Evolutionary conservation across 2,797 vertebrate genomes (phyloP).

Genomic region (Nasua narica): DNA sequence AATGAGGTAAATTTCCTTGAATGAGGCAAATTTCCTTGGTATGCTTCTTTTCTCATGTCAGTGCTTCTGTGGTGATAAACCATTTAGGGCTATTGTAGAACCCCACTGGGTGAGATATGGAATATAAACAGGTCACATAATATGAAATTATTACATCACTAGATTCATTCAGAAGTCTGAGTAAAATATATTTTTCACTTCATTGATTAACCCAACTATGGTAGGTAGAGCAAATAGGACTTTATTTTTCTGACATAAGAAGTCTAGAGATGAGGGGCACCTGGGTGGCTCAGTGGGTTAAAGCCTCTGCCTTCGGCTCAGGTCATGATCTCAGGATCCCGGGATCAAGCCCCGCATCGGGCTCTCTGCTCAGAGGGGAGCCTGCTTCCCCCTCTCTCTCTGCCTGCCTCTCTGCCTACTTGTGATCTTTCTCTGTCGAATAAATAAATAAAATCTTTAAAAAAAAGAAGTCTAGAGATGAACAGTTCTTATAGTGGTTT

Average conservation of each 20-base stretch:
- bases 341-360: too few species aligned
- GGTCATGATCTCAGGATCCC: too few species aligned
- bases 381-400: too few species aligned
- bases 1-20: neutral
- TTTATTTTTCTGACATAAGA: neutral
- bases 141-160: neutral
- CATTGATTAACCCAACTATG: neutral
- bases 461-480: neutral
- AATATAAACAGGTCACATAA: neutral
- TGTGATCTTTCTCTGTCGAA: too few species aligned
- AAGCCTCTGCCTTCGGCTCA: too few species aligned
- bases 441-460: too few species aligned
- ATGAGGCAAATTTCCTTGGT: neutral
- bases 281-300: too few species aligned
- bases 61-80: neutral
- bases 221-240: neutral
- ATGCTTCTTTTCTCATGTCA: neutral
- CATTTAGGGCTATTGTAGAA: neutral
- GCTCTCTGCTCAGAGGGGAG: too few species aligned
- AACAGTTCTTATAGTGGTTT: neutral
- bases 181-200: neutral
- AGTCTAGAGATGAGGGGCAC: neutral
- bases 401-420: too few species aligned
- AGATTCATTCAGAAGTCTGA: neutral
- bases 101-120: neutral